A percentile compares a stretch with the other conserved stretches of the same genome.
phyloP scores from a whole-genome alignment of 2,888 invertebrate species.

The Lithophane ornitopus region DNA sequence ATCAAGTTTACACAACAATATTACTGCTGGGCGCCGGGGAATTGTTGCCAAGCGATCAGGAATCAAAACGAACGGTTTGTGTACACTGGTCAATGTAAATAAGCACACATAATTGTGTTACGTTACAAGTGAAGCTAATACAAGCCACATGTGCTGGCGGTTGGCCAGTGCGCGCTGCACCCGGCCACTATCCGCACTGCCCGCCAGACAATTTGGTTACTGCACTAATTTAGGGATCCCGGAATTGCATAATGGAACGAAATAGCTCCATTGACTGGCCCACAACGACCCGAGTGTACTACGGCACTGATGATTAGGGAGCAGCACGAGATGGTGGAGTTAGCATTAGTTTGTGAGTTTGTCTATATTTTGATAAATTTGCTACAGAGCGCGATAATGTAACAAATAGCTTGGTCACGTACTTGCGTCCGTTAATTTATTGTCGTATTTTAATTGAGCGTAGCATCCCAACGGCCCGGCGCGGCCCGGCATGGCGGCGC shows the following conservation, averaged over 20 bases:
- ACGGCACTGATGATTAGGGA: not conserved
- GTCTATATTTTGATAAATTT: not conserved
- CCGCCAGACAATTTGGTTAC: slow-evolving; percentile 44
- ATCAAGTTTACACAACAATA: slow-evolving; percentile 57
- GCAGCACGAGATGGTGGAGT: not conserved
- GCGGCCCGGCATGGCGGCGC: slow-evolving; percentile 30
- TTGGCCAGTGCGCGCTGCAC: slow-evolving; percentile 16
- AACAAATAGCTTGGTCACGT: slow-evolving; percentile 54
- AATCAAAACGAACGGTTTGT: slow-evolving; percentile 36
- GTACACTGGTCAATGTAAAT: slow-evolving; percentile 47
- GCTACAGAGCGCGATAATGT: slow-evolving; percentile 46
- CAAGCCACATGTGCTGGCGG: slow-evolving; percentile 24
- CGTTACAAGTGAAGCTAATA: slow-evolving; percentile 14
- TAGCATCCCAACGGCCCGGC: slow-evolving; percentile 72
- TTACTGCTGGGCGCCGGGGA: slow-evolving; percentile 47
- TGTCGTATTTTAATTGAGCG: slow-evolving; percentile 87
- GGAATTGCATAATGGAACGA: slow-evolving; percentile 32
- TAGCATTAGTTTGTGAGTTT: not conserved
- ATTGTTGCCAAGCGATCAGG: slow-evolving; percentile 28
- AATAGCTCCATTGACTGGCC: slow-evolving; percentile 26
- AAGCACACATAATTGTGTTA: slow-evolving; percentile 40
- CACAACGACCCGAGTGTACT: not conserved
- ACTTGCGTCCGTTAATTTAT: slow-evolving; percentile 83
- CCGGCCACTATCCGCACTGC: not conserved
- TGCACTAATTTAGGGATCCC: slow-evolving; percentile 39